Evolutionary conservation across 2,113 vertebrate genomes (phyloP).

Genomic region (Etheostoma spectabile): DNA sequence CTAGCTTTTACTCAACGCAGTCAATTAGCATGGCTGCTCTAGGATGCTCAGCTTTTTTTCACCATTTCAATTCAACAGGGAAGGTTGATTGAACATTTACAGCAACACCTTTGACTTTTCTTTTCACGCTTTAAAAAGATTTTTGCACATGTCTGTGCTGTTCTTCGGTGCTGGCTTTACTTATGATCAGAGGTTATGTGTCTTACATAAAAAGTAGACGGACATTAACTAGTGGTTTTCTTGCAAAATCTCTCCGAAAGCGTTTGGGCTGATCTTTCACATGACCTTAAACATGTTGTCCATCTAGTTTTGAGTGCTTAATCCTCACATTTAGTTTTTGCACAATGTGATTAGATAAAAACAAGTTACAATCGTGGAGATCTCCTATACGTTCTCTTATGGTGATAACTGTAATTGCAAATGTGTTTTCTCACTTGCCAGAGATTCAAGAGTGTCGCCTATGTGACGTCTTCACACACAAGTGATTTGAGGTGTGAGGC

Average conservation of each 20-base stretch:
- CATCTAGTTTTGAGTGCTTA: background rate
- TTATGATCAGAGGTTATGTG: background rate
- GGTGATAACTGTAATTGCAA: too few relatives aligned
- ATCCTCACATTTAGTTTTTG: background rate
- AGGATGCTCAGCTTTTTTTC: constrained; percentile 9
- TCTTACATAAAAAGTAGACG: background rate
- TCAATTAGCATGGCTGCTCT: constrained; percentile 51
- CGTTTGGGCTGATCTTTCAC: background rate
- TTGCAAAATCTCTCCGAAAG: background rate
- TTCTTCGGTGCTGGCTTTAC: background rate
- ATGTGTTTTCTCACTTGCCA: too few relatives aligned
- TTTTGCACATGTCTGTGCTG: background rate
- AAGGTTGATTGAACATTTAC: constrained; percentile 15
- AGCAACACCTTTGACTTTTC: background rate
- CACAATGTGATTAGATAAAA: too few relatives aligned
- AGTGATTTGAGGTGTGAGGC: too few relatives aligned
- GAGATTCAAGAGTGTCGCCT: too few relatives aligned
- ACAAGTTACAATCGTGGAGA: too few relatives aligned
- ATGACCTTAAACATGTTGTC: background rate
- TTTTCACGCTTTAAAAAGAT: background rate
- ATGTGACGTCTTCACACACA: too few relatives aligned
- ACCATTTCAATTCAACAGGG: constrained; percentile 7
- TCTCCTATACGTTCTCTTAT: too few relatives aligned
- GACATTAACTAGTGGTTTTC: background rate
- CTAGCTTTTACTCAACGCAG: constrained; percentile 29